phyloP scores from a whole-genome alignment of 2,797 vertebrate genomes.

The Eutrigla gurnardus region DNA sequence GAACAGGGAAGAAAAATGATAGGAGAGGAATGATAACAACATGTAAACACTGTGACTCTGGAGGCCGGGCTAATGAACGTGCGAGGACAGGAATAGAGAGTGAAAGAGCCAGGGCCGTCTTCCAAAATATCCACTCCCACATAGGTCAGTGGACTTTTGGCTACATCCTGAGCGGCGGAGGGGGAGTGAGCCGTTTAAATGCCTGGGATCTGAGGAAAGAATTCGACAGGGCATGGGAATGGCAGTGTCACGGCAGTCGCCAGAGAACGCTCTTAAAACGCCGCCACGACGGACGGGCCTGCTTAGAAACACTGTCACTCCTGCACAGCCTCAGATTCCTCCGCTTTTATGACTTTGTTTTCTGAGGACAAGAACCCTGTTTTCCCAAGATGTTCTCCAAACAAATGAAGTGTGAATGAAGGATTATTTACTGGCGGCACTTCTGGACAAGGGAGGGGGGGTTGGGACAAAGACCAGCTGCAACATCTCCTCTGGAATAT shows the following conservation, averaged over 20 bases:
- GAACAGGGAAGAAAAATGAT: slow-evolving; percentile 74
- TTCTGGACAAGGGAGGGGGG: not conserved
- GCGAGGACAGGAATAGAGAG: slow-evolving; percentile 84
- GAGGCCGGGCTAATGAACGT: slow-evolving; percentile 88
- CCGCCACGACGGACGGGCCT: slow-evolving; percentile 75
- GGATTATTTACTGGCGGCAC: slow-evolving; percentile 61
- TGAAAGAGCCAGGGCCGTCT: slow-evolving; percentile 80
- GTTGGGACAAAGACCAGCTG: slow-evolving; percentile 49
- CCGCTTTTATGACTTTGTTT: slow-evolving; percentile 72
- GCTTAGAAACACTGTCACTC: slow-evolving; percentile 67
- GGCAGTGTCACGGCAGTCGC: slow-evolving; percentile 89
- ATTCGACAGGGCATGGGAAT: slow-evolving; percentile 97
- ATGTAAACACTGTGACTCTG: slow-evolving; percentile 84
- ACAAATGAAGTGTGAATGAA: slow-evolving; percentile 68
- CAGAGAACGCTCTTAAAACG: slow-evolving; percentile 93
- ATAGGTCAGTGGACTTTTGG: slow-evolving; percentile 94
- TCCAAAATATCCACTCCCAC: slow-evolving; percentile 90
- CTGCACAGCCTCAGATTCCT: slow-evolving; percentile 63
- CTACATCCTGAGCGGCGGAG: slow-evolving; percentile 92
- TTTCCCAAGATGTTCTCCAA: slow-evolving; percentile 74
- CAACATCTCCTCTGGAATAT: not conserved
- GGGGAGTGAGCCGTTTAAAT: slow-evolving; percentile 86
- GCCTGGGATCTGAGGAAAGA: slow-evolving; percentile 89
- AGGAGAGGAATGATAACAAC: slow-evolving; percentile 80
- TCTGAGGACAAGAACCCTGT: slow-evolving; percentile 57